A percentile compares a stretch with the other conserved stretches of the same genome.
Evolutionary conservation across 2,113 vertebrate species (phyloP).

Genomic region (Pygoscelis antarcticus): DNA sequence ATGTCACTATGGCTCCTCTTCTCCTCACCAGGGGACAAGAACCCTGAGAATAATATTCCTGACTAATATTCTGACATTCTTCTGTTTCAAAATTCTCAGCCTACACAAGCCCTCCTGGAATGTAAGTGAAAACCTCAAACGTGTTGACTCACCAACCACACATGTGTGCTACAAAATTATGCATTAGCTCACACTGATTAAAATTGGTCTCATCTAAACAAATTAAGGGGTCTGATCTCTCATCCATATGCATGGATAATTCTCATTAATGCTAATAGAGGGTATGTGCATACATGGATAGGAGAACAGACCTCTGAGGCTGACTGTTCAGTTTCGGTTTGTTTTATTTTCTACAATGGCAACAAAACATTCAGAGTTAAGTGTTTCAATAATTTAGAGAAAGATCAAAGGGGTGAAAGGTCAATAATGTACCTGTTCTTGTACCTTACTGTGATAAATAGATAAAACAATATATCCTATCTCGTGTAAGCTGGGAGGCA

Average conservation of each 20-base stretch:
- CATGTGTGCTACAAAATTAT: not conserved
- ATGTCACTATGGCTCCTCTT: not conserved
- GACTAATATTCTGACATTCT: slow-evolving; percentile 40
- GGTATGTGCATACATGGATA: not conserved
- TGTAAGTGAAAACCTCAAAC: not conserved
- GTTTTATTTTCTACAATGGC: not conserved
- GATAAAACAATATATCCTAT: not conserved
- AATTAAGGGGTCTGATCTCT: slow-evolving; percentile 38
- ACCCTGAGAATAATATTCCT: slow-evolving; percentile 27
- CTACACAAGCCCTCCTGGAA: not conserved
- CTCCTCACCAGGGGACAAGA: not conserved
- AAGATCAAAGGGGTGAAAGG: not conserved
- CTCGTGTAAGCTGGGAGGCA: not conserved
- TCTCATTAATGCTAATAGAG: slow-evolving; percentile 8
- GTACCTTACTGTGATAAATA: not conserved
- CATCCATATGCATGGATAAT: not conserved
- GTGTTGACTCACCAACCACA: not conserved
- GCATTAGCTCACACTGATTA: slow-evolving; percentile 29
- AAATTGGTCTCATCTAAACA: slow-evolving; percentile 55
- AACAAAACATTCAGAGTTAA: not conserved
- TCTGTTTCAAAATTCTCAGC: slow-evolving; percentile 23
- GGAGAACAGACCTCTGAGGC: not conserved
- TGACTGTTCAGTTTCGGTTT: not conserved
- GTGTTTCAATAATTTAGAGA: slow-evolving; percentile 7
- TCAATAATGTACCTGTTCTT: not conserved